Evolutionary conservation across 2,888 invertebrate genomes (phyloP).

Genomic region (Dione vanillae): DNA sequence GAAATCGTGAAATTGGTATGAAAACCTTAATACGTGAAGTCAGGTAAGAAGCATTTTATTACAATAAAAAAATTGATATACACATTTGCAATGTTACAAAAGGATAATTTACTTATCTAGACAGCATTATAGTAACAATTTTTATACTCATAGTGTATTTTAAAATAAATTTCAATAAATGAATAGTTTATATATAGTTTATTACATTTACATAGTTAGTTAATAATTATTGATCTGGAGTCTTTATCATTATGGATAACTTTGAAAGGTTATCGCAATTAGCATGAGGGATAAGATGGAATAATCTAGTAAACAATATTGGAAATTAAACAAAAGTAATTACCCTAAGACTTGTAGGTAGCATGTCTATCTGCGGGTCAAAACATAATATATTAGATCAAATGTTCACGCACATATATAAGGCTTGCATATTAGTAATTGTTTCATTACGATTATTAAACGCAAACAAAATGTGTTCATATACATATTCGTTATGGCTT

Average conservation of each 20-base stretch:
- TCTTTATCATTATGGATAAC: slow-evolving; percentile 1
- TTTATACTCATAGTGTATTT: too few species aligned
- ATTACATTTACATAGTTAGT: too few species aligned
- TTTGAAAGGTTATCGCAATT: slow-evolving; percentile 36
- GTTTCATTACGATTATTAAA: slow-evolving; percentile 4
- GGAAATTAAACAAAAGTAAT: slow-evolving; percentile 35
- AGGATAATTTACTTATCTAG: too few species aligned
- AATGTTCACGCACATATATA: slow-evolving; percentile 28
- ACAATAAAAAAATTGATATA: too few species aligned
- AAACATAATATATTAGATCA: slow-evolving; percentile 2
- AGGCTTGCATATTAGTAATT: background rate
- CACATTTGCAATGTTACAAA: too few species aligned
- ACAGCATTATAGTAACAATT: too few species aligned
- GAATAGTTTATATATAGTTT: too few species aligned
- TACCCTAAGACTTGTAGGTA: slow-evolving; percentile 32
- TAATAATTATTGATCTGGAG: background rate
- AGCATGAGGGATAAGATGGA: background rate
- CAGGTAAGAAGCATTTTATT: too few species aligned
- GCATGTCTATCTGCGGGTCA: slow-evolving; percentile 9
- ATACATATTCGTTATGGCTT: slow-evolving; percentile 2
- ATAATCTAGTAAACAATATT: slow-evolving; percentile 32
- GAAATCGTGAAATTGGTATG: too few species aligned
- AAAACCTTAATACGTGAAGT: too few species aligned
- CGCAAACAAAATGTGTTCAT: slow-evolving; percentile 7
- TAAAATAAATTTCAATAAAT: too few species aligned